These are phyloP conservation scores for Drosophila parthenogenetica DNA, from an alignment of 2,888 invertebrate genomes.

Conservation along the genomic window DNA sequence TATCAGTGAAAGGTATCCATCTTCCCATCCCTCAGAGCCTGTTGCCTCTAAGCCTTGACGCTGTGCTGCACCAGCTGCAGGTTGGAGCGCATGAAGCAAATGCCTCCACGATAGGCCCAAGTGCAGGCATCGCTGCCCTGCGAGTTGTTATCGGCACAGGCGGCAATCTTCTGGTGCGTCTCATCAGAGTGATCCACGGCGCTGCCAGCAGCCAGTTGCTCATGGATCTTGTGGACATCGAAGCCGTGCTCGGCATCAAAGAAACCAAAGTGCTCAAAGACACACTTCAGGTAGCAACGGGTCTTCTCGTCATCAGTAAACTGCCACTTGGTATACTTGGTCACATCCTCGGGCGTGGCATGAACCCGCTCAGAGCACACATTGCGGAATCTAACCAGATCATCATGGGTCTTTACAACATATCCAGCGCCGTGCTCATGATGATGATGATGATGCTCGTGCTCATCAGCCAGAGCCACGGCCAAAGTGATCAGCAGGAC, in stretches of 20 bases:
- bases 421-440: constrained; percentile 62
- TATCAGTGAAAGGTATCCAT: background rate
- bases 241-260: constrained; percentile 81
- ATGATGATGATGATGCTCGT: constrained; percentile 59
- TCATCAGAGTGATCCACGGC: constrained; percentile 77
- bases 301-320: constrained; percentile 82
- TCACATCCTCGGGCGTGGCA: constrained; percentile 74
- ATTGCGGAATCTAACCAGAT: constrained; percentile 75
- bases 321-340: constrained; percentile 82
- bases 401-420: constrained; percentile 81
- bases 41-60: constrained; percentile 53
- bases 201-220: constrained; percentile 76
- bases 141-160: constrained; percentile 80
- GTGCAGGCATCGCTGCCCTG: constrained; percentile 78
- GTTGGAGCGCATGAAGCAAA: constrained; percentile 81
- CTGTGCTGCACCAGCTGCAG: constrained; percentile 80
- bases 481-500: constrained; percentile 40
- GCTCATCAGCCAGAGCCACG: constrained; percentile 54
- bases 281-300: constrained; percentile 83
- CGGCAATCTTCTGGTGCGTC: constrained; percentile 78
- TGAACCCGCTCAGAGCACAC: constrained; percentile 73
- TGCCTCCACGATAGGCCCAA: constrained; percentile 83
- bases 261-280: constrained; percentile 83
- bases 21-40: too few species aligned
- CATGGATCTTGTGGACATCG: constrained; percentile 82